Evolutionary conservation across 2,888 invertebrate species (phyloP).

Genomic region (Drosophila mulleri): DNA sequence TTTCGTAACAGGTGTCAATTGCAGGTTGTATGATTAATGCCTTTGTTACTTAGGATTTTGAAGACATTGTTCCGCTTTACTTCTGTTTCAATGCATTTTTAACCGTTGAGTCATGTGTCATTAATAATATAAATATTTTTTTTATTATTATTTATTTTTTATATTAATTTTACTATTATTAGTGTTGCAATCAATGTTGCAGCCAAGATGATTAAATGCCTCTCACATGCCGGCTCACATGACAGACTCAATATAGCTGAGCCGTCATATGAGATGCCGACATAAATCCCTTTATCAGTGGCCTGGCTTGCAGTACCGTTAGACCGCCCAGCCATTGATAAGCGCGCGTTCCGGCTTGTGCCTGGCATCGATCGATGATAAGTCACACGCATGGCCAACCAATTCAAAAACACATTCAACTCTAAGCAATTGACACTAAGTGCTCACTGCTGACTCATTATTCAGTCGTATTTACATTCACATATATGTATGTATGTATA

Average conservation of each 20-base stretch:
- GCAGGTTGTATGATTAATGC: constrained; percentile 34
- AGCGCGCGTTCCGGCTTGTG: constrained; percentile 26
- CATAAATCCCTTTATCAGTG: constrained; percentile 7
- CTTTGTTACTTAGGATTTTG: constrained; percentile 20
- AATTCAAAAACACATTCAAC: constrained; percentile 18
- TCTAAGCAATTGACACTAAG: constrained; percentile 8
- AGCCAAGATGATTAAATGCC: constrained; percentile 35
- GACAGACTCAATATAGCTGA: constrained; percentile 42
- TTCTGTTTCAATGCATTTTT: constrained; percentile 21
- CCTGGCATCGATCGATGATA: constrained; percentile 30
- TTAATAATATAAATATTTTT: no score
- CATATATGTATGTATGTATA: background rate
- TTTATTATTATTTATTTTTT: no score
- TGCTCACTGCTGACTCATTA: constrained; percentile 26
- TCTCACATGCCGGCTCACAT: constrained; percentile 74
- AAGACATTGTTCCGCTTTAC: constrained; percentile 13
- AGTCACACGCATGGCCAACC: constrained; percentile 2
- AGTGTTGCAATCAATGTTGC: constrained; percentile 8
- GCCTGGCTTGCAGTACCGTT: constrained; percentile 12
- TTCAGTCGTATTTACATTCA: constrained; percentile 2
- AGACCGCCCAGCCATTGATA: constrained; percentile 38
- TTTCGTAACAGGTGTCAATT: constrained; percentile 22
- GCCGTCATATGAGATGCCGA: constrained; percentile 44
- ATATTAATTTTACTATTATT: background rate
- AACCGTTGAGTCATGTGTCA: constrained; percentile 33